These are phyloP conservation scores for Margarornis squamiger DNA, from an alignment of 2,797 vertebrate species.

Conservation along the genomic window DNA sequence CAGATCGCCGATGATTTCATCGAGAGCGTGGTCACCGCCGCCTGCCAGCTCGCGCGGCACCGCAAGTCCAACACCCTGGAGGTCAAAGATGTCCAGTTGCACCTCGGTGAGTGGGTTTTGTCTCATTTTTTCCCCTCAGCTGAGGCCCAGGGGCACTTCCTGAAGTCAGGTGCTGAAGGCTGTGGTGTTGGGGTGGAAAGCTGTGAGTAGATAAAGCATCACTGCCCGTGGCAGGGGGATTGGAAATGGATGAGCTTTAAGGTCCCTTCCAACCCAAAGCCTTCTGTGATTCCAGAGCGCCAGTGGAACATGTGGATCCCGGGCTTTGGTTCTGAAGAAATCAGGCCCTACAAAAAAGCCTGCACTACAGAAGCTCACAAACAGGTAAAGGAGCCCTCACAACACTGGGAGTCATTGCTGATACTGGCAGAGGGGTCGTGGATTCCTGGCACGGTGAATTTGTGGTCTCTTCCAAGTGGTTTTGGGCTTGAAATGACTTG, in stretches of 20 bases:
- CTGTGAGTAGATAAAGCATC: not conserved
- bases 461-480: not conserved
- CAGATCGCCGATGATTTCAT: constrained; percentile 99
- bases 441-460: not conserved
- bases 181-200: accelerated
- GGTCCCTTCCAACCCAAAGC: not conserved
- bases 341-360: constrained; percentile 97
- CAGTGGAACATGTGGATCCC: constrained; percentile 99
- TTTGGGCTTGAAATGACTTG: not conserved
- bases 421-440: accelerated
- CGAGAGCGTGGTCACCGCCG: constrained; percentile 95
- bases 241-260: not conserved
- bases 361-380: constrained; percentile 99
- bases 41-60: constrained; percentile 95
- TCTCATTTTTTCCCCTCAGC: accelerated
- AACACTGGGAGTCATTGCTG: not conserved
- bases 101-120: constrained; percentile 84
- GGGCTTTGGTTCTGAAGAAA: constrained; percentile 98
- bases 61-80: constrained; percentile 97
- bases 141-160: not conserved
- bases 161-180: not conserved
- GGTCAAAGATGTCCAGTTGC: constrained; percentile 96
- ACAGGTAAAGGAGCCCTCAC: constrained; percentile 83
- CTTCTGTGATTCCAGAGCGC: constrained; percentile 80
- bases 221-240: not conserved